Percentiles rank a stretch among this genome's conserved stretches.
phyloP scores from a whole-genome alignment of 2,113 vertebrate genomes.

The Bos javanicus region DNA sequence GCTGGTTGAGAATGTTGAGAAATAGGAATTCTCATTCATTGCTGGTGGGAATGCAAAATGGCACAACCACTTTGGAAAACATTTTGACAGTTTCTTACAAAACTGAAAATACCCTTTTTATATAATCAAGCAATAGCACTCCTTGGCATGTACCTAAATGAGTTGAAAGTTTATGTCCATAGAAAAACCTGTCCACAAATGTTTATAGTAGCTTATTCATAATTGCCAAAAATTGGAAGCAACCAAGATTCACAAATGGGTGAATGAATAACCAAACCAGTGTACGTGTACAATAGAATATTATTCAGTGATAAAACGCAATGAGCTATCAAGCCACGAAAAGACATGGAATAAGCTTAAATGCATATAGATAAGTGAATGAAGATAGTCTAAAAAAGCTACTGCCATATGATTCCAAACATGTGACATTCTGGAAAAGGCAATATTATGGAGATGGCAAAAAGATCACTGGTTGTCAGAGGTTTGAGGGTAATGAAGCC shows the following conservation, averaged over 20 bases:
- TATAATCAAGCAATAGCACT: neutral
- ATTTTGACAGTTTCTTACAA: neutral
- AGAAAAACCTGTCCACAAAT: neutral
- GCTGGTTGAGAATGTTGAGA: neutral
- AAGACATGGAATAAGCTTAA: neutral
- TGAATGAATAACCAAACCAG: neutral
- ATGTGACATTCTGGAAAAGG: neutral
- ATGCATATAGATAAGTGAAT: neutral
- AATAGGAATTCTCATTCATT: neutral
- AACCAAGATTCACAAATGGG: neutral
- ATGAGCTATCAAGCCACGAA: neutral
- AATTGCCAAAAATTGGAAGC: neutral
- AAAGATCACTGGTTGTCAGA: neutral
- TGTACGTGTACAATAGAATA: neutral
- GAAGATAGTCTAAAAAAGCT: neutral
- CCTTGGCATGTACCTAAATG: neutral
- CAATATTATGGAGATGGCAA: neutral
- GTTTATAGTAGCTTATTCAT: neutral
- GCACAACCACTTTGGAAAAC: neutral
- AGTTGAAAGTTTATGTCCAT: neutral
- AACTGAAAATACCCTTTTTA: neutral
- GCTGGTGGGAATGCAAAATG: neutral
- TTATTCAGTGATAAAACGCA: neutral
- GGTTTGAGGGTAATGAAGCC: neutral
- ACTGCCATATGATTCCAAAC: neutral